Conservation (phyloP, 2,113 vertebrate species). For the Indicator maculatus region DNA sequence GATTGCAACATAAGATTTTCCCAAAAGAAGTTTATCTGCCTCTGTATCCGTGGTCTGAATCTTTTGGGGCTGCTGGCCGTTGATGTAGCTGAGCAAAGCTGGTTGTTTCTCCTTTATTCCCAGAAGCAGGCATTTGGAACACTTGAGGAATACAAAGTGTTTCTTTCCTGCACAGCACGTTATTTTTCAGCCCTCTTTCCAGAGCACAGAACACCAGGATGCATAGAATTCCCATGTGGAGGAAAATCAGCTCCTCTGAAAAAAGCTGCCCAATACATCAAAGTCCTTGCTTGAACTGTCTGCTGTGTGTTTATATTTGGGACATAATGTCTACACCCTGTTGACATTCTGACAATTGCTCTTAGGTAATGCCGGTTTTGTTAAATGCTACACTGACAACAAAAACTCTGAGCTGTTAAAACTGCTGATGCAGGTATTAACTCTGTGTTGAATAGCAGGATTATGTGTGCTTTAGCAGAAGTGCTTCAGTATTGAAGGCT, state of each 20-base stretch:
- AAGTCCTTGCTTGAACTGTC: background rate
- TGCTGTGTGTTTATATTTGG: background rate
- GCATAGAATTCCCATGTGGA: background rate
- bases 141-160: background rate
- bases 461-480: background rate
- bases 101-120: background rate
- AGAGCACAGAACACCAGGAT: background rate
- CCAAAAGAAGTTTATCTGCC: background rate
- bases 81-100: background rate
- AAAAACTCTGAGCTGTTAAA: background rate
- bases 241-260: background rate
- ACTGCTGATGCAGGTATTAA: background rate
- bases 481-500: background rate
- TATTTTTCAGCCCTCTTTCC: slow-evolving; percentile 40
- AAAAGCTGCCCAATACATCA: background rate
- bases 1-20: background rate
- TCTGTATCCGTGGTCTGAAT: background rate
- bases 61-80: background rate
- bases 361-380: background rate
- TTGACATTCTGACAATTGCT: background rate
- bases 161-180: background rate
- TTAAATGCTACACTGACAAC: background rate
- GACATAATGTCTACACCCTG: background rate
- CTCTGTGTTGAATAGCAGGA: background rate
- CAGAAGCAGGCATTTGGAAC: background rate